Conservation (phyloP, 2,888 invertebrate species). For the Allacma fusca region DNA sequence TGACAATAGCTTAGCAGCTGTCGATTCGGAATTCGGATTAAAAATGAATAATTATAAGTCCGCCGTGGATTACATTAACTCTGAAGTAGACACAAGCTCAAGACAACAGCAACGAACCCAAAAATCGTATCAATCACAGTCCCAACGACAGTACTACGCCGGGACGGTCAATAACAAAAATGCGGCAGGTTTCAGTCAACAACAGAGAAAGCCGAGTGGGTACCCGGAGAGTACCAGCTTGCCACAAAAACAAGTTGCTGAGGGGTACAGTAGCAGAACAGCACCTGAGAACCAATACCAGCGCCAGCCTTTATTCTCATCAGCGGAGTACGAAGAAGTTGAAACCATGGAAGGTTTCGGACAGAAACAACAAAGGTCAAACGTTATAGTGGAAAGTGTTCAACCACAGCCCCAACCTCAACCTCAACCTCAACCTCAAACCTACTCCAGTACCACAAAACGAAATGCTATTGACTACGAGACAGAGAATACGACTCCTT, state of each 20-base stretch:
- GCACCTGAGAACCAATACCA: neutral
- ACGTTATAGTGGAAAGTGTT: conserved; percentile 1
- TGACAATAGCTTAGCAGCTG: conserved; percentile 23
- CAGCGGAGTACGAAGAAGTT: neutral
- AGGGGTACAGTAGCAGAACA: neutral
- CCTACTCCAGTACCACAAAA: conserved; percentile 41
- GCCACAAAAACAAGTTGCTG: neutral
- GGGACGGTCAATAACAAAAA: conserved; percentile 23
- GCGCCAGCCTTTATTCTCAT: conserved; percentile 1
- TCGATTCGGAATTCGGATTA: conserved; percentile 33
- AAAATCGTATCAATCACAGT: conserved; percentile 17
- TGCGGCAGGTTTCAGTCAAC: conserved; percentile 22
- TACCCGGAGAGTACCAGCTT: neutral
- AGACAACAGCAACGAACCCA: conserved; percentile 39
- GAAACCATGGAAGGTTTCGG: conserved; percentile 11
- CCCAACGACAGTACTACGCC: conserved; percentile 26
- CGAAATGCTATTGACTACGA: conserved; percentile 45
- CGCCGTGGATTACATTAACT: conserved; percentile 28
- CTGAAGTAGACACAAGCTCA: conserved; percentile 28
- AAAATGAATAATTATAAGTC: conserved; percentile 39
- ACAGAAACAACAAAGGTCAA: neutral
- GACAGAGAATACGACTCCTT: conserved; percentile 44
- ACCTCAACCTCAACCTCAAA: neutral
- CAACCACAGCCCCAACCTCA: neutral
- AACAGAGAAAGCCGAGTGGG: conserved; percentile 16